Percentiles rank a stretch among this genome's conserved stretches.
Conservation (phyloP, 23 tunicate species). For the Diplosoma virens region DNA sequence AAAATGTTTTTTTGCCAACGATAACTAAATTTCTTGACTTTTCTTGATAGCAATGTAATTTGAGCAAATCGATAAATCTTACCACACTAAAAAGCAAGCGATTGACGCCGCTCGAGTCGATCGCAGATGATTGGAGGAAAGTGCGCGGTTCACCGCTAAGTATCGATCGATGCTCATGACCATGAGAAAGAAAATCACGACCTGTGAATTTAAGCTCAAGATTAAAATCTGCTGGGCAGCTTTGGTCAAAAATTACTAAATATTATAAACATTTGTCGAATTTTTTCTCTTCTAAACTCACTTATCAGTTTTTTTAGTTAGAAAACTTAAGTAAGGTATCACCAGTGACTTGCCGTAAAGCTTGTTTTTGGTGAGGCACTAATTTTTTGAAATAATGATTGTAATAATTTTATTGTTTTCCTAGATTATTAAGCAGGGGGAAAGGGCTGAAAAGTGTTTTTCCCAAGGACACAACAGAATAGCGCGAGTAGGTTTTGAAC, state of each 20-base stretch:
- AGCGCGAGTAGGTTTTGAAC: too few relatives aligned
- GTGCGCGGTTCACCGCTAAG: constrained; percentile 41
- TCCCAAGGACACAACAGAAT: too few relatives aligned
- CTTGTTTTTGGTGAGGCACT: too few relatives aligned
- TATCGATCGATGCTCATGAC: constrained; percentile 70
- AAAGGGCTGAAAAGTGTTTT: too few relatives aligned
- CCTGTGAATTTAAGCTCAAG: constrained; percentile 8
- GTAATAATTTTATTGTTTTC: too few relatives aligned
- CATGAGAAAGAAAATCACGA: constrained; percentile 50
- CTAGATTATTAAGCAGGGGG: too few relatives aligned
- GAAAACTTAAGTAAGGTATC: too few relatives aligned
- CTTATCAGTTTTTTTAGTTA: too few relatives aligned
- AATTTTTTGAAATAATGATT: too few relatives aligned
- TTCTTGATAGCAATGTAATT: not conserved
- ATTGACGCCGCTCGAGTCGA: not conserved
- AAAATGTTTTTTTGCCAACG: not conserved
- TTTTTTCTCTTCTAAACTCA: not conserved
- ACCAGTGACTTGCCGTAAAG: too few relatives aligned
- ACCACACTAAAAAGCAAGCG: constrained; percentile 47
- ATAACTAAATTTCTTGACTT: not conserved
- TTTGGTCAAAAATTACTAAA: not conserved
- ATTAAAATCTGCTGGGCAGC: not conserved
- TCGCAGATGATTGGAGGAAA: constrained; percentile 20
- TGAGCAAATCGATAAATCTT: not conserved
- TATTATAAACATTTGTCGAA: not conserved